Base-by-base conservation (phyloP, 2,797 vertebrate species). In the Diplodus puntazzo region DNA sequence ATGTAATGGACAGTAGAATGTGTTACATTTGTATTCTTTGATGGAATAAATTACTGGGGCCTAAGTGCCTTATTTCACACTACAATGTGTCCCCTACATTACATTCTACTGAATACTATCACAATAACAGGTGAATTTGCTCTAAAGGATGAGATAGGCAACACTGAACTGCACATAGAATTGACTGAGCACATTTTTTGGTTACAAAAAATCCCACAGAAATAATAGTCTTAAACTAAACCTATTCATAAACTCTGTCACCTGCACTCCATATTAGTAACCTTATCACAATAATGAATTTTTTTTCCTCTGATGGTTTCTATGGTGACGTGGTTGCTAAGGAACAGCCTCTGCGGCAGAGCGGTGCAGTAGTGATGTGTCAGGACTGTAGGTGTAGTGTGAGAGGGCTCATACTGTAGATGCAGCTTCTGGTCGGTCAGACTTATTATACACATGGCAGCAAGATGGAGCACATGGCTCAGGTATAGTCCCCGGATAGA, bases 301-400 rank as follows among this genome's bases (percentile, higher is more conserved):
- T 75, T 85, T 91, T 49, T 66, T 43, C 25, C 21, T 82, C 52
- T 59, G 46, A 71, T 82, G 74, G 95, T 97, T 97, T 96, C 97
- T 94, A 85, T 97, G 96, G 96, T 89, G 95, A 97, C 95, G 90
- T 89, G 93, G 98, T 99, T 99, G 97, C 98, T 97, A 97, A 95
- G 98, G 85, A 97, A 97, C 97, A 93, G 96, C 87, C 94, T 95
- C 93, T 95, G 94, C 95, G 55, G 91, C 95, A 95, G 95, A 95
- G 92, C 91, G 49, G 85, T 93, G 94, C 94, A 91, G 84, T 79
- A 92, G 88, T 95, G 95, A 95, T 96, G 95, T 97, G 95, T 97
- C 94, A 95, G 92, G 91, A 93, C 93, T 95, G 90, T 82, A 90
- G 83, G 84, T 90, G 83, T 87, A 81, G 77, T 82, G 72, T 84